Base-by-base conservation (phyloP, 1,140 invertebrate genomes). In the Anoplolepis gracilipes region DNA sequence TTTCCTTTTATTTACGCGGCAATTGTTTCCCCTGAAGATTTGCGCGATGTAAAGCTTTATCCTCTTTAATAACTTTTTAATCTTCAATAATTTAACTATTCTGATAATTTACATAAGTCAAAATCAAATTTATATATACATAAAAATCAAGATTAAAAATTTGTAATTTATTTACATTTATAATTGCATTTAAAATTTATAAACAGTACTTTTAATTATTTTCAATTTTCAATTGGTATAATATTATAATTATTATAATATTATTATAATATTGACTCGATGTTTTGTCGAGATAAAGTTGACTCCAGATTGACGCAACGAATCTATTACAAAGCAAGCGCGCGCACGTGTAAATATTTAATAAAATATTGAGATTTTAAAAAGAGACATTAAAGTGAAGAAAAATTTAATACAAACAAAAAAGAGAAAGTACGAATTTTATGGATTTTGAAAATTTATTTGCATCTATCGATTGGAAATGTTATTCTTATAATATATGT, bases 361-460 rank as follows among this genome's bases (percentile, higher is more conserved):
- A 76, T n/a, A 6, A 19, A 76, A 39, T 59, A 19, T 39, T 39
- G 11, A 62, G 39, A 42, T n/a, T 62, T 8, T 42, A 30, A 13
- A 28, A 39, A 61, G 16, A 42, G 2, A 53, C 0, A 36, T 4
- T 36, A 73, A 57, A 73, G 10, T 73, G 42, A 61, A 39, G 6
- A 6, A 49, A 16, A 28, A n/a, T 28, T 25, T 13, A 62, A 42
- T 30, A 19, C 8, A 8, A 57, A 11, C 16, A 39, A 49, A 49
- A n/a, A 16, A 19, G 2, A 8, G 1, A 76, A 39, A 28, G 0
- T 36, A 11, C 10, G 42, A 2, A 62, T 30, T 39, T 49, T 30
- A 25, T 33, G 25, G 25, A n/a, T 77, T 64, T 33, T 1, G 19
- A 30, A 22, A 62, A 77, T 77, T 64, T 30, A 46, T 64, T 77